These are phyloP conservation scores for Lucilia cuprina DNA, from an alignment of 1,140 invertebrate species.

Conservation along the genomic window DNA sequence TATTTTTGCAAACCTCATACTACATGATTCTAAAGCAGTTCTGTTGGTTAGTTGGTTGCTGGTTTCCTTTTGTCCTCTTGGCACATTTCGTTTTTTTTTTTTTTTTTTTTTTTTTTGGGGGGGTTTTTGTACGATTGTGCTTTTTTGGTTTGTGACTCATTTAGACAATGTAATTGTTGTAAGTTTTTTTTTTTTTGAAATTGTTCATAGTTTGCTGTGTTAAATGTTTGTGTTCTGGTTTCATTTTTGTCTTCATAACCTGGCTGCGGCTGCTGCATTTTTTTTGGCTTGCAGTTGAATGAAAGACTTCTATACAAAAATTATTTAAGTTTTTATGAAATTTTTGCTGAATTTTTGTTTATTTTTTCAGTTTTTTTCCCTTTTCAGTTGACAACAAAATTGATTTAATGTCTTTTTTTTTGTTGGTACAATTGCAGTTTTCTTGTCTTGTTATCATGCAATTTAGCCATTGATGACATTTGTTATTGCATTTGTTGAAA, in stretches of 20 bases:
- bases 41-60: not conserved
- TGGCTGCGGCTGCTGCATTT: not conserved
- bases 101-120: not conserved
- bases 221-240: not conserved
- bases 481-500: not conserved
- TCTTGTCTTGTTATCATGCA: not conserved
- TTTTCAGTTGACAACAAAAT: conserved; percentile 17
- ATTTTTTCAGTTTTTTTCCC: not conserved
- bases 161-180: not conserved
- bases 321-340: not conserved
- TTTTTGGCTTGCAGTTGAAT: not conserved
- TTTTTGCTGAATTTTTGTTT: not conserved
- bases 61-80: not conserved
- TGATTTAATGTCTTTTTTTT: conserved; percentile 27
- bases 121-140: no score
- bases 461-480: conserved; percentile 1
- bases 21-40: not conserved
- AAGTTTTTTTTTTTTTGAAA: not conserved
- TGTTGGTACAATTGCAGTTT: not conserved
- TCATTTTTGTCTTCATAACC: not conserved
- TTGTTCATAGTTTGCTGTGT: not conserved
- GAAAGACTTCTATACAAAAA: not conserved
- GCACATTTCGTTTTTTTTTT: not conserved
- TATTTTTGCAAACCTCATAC: not conserved
- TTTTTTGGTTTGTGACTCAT: not conserved